phyloP scores from a whole-genome alignment of 2,113 vertebrate species.

The Tetrax tetrax region DNA sequence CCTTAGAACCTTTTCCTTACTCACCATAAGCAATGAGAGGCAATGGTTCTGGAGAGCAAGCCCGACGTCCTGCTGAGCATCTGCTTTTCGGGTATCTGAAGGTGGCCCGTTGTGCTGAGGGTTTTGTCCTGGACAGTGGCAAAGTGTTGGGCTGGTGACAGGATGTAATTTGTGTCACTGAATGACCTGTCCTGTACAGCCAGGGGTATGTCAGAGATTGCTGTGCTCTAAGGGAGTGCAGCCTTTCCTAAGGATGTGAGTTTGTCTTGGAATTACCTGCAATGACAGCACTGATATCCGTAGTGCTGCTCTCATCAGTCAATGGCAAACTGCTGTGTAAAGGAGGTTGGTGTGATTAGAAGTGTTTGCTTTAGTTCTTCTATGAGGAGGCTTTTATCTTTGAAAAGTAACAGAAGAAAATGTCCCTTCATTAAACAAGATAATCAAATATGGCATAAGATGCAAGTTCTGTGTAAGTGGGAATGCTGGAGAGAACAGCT shows the following conservation, averaged over 20 bases:
- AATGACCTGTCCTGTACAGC: neutral
- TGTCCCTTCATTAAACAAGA: neutral
- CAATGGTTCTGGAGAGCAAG: neutral
- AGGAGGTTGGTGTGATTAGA: neutral
- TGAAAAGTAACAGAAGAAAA: neutral
- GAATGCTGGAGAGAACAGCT: neutral
- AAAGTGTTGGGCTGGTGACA: neutral
- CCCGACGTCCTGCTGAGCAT: neutral
- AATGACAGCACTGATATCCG: too few relatives aligned
- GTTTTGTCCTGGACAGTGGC: neutral
- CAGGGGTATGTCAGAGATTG: neutral
- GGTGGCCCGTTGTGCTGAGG: neutral
- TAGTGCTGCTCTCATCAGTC: neutral
- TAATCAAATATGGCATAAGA: neutral
- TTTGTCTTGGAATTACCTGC: neutral
- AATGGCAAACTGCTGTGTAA: neutral
- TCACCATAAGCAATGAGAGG: fast-evolving
- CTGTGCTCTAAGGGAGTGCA: fast-evolving
- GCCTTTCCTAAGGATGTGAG: neutral
- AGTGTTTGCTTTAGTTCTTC: neutral
- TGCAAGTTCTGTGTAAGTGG: neutral
- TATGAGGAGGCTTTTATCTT: neutral
- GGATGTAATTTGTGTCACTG: neutral
- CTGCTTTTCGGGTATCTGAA: fast-evolving
- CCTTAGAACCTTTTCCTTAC: neutral